Evolutionary conservation across 2,888 invertebrate species (phyloP).

Genomic region (Drosophila basisetae): DNA sequence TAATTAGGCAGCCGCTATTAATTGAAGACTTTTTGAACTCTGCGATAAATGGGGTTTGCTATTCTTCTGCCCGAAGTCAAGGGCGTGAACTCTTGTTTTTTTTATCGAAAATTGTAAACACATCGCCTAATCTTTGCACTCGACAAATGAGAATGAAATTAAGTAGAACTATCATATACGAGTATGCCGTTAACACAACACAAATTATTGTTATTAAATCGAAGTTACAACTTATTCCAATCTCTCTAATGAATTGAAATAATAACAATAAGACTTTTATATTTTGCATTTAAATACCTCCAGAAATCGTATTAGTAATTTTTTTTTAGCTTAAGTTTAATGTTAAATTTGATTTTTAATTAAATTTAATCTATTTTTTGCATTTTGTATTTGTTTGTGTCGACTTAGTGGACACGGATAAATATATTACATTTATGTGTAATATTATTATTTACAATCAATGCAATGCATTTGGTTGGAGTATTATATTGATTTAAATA

Average conservation of each 20-base stretch:
- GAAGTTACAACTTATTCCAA: neutral
- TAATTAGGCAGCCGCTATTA: conserved; percentile 33
- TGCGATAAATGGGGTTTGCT: conserved; percentile 6
- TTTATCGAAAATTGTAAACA: neutral
- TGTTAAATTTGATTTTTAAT: neutral
- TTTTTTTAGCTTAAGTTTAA: neutral
- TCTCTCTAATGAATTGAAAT: neutral
- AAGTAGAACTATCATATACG: neutral
- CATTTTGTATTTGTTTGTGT: neutral
- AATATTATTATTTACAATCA: neutral
- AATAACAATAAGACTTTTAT: neutral
- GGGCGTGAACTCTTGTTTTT: conserved; percentile 20
- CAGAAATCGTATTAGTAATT: neutral
- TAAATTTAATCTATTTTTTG: neutral
- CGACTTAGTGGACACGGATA: neutral
- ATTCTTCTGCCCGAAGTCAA: conserved; percentile 20
- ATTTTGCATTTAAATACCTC: neutral
- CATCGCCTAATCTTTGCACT: neutral
- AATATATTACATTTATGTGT: neutral
- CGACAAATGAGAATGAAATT: neutral
- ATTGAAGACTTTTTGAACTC: conserved; percentile 39
- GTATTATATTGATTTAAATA: neutral
- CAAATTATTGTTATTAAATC: neutral
- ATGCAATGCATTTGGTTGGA: neutral
- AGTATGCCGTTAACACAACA: neutral